Evolutionary conservation across 2,797 vertebrate species (phyloP), one percentile per base, ranked within the genome.

Genomic region (Cephalopachus bancanus): DNA sequence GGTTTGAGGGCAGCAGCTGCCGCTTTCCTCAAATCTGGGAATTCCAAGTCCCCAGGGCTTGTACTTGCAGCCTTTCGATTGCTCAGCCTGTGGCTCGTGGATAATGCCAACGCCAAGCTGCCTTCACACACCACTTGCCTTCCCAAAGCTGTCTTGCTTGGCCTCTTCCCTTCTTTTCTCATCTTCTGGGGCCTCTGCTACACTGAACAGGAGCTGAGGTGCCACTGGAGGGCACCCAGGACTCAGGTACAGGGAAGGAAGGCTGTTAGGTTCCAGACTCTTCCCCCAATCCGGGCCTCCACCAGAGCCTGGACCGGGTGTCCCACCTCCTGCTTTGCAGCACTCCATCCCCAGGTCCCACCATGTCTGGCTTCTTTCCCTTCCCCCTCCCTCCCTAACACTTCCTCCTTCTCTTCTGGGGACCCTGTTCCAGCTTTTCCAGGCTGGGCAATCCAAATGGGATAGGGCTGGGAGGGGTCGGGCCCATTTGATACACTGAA

Each of bases 151-250:
- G 16, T 44, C 33, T 76, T 8, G 11, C 5, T 20, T 67, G 30
- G 57, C 33, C 51, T 80, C 71, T 79, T 69, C 44, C 22, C 74
- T 79, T n/a, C 19, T 5, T 26, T 44, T 53, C 12, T 65, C 33
- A 15, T 53, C 49, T 80, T 64, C 49, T 53, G 17, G 20, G n/a
- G 51, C 24, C 20, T 83, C 26, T 57, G 11, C 26, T 67, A 85
- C 3, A 5, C 44, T 67, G 26, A 84, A 65, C 15, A 60, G 78
- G 26, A 89, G 72, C 74, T 62, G 59, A 91, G 30, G 65, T 89
- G 79, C 92, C 93, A 55, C 53, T 26, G 72, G 69, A 92, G 37
- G 71, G 71, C 76, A 94, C 65, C 86, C 65, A 28, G 11, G 26
- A 64, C 28, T 67, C 49, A 71, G 59, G n/a, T 24, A 89, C 24